phyloP scores from a whole-genome alignment of 2,797 vertebrate genomes.

The Cottoperca gobio region DNA sequence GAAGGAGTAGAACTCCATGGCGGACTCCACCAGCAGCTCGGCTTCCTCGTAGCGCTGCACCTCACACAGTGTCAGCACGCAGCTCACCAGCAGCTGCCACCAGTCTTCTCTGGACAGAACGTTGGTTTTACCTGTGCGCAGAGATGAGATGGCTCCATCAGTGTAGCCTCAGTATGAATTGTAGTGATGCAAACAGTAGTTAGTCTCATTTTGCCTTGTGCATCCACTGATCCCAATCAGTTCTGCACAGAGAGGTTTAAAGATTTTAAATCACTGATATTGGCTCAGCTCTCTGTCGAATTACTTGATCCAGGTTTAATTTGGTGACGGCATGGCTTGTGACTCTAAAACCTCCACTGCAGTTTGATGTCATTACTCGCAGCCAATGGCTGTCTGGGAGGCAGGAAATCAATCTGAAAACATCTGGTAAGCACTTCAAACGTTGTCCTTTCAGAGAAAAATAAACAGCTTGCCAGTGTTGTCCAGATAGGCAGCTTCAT shows the following conservation, averaged over 20 bases:
- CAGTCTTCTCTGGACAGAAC: slow-evolving; percentile 96
- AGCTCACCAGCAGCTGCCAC: slow-evolving; percentile 94
- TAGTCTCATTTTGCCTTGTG: not conserved
- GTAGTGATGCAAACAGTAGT: not conserved
- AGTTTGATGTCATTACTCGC: no score
- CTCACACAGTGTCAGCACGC: slow-evolving; percentile 90
- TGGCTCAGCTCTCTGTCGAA: not conserved
- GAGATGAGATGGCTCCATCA: not conserved
- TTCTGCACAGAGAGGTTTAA: not conserved
- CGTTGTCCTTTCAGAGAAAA: not conserved
- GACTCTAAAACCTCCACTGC: no score
- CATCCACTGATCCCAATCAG: not conserved
- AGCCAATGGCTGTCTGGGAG: no score
- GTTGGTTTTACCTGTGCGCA: slow-evolving; percentile 84
- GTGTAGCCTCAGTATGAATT: not conserved
- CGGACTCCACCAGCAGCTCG: slow-evolving; percentile 94
- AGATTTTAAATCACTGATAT: not conserved
- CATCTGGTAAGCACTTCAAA: no score
- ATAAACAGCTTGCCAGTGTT: slow-evolving; percentile 86
- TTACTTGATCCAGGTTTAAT: no score
- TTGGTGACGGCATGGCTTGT: no score
- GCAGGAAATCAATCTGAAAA: no score
- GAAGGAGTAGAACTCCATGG: slow-evolving; percentile 96
- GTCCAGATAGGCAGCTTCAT: slow-evolving; percentile 93
- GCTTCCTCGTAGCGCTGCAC: slow-evolving; percentile 91